A percentile compares a stretch with the other conserved stretches of the same genome.
phyloP scores from a whole-genome alignment of 2,888 invertebrate genomes.

The Acrobasis repandana region DNA sequence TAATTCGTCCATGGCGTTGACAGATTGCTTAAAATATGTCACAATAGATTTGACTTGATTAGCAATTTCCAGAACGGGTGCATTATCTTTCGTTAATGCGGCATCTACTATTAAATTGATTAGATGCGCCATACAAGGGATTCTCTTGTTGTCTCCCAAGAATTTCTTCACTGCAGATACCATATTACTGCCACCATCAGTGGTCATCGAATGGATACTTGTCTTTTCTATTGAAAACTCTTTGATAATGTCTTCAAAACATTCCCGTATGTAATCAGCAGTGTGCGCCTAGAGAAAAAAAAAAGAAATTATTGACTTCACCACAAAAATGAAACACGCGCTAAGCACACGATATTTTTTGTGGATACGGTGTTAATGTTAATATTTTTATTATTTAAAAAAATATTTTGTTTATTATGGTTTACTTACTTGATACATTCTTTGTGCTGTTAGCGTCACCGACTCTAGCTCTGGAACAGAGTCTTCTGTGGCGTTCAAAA shows the following conservation, averaged over 20 bases:
- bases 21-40: conserved; percentile 44
- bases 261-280: neutral
- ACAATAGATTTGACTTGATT: conserved; percentile 45
- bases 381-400: too few relatives aligned
- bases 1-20: conserved; percentile 44
- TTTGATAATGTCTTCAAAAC: neutral
- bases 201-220: too few relatives aligned
- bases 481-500: neutral
- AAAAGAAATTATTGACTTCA: too few relatives aligned
- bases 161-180: too few relatives aligned
- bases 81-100: conserved; percentile 29
- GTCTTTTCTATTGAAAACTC: neutral
- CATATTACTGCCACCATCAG: too few relatives aligned
- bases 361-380: too few relatives aligned
- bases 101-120: neutral
- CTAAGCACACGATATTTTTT: too few relatives aligned
- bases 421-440: neutral
- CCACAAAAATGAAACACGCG: too few relatives aligned
- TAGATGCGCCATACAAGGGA: neutral
- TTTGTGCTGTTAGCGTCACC: neutral
- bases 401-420: too few relatives aligned
- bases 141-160: neutral
- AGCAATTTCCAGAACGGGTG: too few relatives aligned
- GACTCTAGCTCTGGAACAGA: neutral
- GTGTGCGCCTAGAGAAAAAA: neutral